Evolutionary conservation across 2,113 vertebrate genomes (phyloP).

Genomic region (Amazona guildingii): DNA sequence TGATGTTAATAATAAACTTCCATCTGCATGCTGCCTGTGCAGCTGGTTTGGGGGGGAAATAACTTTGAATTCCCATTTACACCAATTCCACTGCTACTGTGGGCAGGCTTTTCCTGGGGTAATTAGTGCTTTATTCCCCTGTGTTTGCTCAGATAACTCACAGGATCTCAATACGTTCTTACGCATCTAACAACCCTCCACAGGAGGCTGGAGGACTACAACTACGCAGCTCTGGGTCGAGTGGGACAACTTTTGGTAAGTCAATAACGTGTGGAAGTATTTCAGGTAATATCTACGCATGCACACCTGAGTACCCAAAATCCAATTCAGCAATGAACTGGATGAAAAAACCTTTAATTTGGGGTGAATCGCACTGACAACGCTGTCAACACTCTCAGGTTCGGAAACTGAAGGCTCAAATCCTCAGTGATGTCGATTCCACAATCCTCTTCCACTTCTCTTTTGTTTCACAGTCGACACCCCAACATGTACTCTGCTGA

Average conservation of each 20-base stretch:
- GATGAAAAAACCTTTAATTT: neutral
- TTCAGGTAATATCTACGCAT: neutral
- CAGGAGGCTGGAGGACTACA: neutral
- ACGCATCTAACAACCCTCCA: neutral
- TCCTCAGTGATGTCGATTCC: neutral
- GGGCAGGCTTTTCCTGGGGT: neutral
- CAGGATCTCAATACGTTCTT: neutral
- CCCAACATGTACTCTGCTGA: accelerated
- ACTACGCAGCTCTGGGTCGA: neutral
- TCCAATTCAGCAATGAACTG: neutral
- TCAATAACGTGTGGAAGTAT: accelerated
- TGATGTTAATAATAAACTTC: neutral
- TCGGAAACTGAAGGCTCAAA: accelerated
- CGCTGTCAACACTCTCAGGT: too few relatives aligned
- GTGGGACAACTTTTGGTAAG: neutral
- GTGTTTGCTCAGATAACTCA: neutral
- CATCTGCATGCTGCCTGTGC: neutral
- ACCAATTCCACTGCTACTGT: neutral
- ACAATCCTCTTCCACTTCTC: neutral
- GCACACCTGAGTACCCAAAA: neutral
- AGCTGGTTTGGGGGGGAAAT: neutral
- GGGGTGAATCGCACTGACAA: neutral
- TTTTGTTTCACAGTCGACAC: neutral
- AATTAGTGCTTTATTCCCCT: neutral
- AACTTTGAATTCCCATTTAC: neutral